Conservation (phyloP, 2,888 invertebrate species). For the Hanleya hanleyi region DNA sequence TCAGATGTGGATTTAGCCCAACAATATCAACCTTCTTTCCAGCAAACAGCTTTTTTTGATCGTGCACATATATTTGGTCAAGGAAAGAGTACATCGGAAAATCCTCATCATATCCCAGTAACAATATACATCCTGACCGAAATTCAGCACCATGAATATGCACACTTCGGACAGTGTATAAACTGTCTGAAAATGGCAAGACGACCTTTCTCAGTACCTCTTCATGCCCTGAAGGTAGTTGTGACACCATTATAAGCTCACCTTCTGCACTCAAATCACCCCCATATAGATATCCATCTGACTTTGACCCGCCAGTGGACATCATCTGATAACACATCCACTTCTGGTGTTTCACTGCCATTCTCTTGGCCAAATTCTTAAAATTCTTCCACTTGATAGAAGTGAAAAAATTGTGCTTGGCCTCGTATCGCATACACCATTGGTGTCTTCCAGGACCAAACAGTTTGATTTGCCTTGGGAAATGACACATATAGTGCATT, state of each 20-base stretch:
- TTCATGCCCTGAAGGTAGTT: neutral
- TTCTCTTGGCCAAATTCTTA: slow-evolving; percentile 23
- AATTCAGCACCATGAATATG: neutral
- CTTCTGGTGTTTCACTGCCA: slow-evolving; percentile 19
- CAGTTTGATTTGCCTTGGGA: slow-evolving; percentile 24
- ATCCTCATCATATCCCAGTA: neutral
- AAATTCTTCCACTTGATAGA: slow-evolving; percentile 15
- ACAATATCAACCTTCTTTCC: neutral
- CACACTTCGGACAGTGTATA: neutral
- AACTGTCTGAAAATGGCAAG: neutral
- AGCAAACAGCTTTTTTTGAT: neutral
- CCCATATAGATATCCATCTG: neutral
- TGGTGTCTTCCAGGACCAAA: slow-evolving; percentile 31
- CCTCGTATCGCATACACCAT: slow-evolving; percentile 35
- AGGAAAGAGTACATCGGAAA: neutral
- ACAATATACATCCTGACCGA: neutral
- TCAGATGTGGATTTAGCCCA: neutral
- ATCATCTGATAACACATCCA: slow-evolving; percentile 5
- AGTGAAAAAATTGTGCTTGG: slow-evolving; percentile 32
- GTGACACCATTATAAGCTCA: neutral
- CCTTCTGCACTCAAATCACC: neutral
- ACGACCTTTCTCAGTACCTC: neutral
- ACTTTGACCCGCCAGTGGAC: too few species aligned
- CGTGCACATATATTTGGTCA: neutral
- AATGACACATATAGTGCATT: slow-evolving; percentile 30